Percentiles rank a stretch among this genome's conserved stretches.
phyloP scores from a whole-genome alignment of 2,888 invertebrate genomes.

The Copidosoma aretas region DNA sequence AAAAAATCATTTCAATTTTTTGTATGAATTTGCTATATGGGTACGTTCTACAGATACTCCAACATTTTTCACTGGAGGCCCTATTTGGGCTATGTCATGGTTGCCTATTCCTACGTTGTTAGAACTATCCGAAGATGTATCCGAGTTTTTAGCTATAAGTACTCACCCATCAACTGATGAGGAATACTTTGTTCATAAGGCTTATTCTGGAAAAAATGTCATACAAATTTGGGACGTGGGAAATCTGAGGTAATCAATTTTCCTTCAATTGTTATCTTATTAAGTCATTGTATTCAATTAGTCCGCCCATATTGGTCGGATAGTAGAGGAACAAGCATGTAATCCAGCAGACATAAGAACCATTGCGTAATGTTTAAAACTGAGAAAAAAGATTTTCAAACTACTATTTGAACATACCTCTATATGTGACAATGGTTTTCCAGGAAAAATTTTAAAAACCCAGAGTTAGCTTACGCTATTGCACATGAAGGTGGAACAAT shows the following conservation, averaged over 20 bases:
- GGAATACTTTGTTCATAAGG: constrained; percentile 62
- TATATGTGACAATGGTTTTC: too few relatives aligned
- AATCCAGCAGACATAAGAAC: too few relatives aligned
- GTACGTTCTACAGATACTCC: constrained; percentile 49
- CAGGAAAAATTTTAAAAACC: constrained; percentile 40
- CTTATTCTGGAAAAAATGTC: constrained; percentile 63
- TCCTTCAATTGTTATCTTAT: too few relatives aligned
- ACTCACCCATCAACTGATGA: constrained; percentile 65
- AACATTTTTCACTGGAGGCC: constrained; percentile 67
- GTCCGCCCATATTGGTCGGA: neutral
- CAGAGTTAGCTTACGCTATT: constrained; percentile 67
- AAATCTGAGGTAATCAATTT: constrained; percentile 57
- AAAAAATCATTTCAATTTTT: neutral
- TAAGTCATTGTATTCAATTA: neutral
- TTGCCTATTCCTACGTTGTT: constrained; percentile 62
- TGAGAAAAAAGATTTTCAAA: too few relatives aligned
- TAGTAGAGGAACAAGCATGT: too few relatives aligned
- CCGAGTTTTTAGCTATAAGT: constrained; percentile 69
- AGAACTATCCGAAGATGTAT: constrained; percentile 52
- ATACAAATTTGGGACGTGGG: constrained; percentile 77
- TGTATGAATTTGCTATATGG: constrained; percentile 8
- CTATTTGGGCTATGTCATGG: constrained; percentile 68
- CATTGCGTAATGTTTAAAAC: too few relatives aligned
- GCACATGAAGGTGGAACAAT: constrained; percentile 71
- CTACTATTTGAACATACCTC: too few relatives aligned